Conservation (phyloP, 2,888 invertebrate genomes). For the Eugnorisma glareosa region DNA sequence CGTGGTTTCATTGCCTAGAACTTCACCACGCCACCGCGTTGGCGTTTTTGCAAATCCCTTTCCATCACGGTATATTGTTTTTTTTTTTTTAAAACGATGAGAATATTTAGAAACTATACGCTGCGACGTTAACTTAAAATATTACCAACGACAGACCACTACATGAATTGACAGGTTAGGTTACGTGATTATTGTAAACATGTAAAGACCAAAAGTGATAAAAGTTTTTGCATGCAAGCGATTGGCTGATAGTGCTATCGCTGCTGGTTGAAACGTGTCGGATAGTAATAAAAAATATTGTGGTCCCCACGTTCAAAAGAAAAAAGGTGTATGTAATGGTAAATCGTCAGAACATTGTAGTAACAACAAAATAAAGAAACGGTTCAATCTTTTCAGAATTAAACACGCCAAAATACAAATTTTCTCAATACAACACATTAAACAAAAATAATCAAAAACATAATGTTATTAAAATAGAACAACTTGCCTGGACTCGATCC, state of each 20-base stretch:
- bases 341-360: background rate
- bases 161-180: conserved; percentile 1
- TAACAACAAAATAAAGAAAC: background rate
- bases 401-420: background rate
- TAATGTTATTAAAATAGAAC: background rate
- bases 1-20: too few species aligned
- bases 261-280: background rate
- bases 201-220: background rate
- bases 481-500: conserved; percentile 79
- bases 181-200: background rate
- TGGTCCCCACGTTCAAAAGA: too few species aligned
- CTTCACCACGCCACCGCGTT: too few species aligned
- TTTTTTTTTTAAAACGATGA: too few species aligned
- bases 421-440: background rate
- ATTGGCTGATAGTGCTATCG: background rate
- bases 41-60: too few species aligned
- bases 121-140: background rate
- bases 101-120: background rate
- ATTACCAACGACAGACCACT: background rate
- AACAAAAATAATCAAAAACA: background rate
- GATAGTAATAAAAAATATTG: too few species aligned
- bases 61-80: too few species aligned
- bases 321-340: background rate
- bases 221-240: background rate
- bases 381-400: background rate